A percentile compares a stretch with the other conserved stretches of the same genome.
Conservation (phyloP, 2,113 vertebrate genomes). For the Calyptommatus sinebrachiatus region DNA sequence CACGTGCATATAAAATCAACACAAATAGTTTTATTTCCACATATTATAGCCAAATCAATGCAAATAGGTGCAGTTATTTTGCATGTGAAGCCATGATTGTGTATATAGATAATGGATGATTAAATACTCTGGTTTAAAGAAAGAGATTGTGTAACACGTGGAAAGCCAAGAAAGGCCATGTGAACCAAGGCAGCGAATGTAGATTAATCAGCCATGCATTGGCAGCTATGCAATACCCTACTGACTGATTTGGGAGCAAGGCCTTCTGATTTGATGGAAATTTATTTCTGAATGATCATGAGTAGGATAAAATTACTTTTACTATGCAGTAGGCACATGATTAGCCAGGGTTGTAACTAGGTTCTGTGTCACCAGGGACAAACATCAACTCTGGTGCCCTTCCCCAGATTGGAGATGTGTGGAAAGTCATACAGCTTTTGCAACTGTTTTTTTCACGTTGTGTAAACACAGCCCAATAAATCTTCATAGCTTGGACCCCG, state of each 20-base stretch:
- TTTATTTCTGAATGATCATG: not conserved
- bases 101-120: not conserved
- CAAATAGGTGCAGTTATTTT: not conserved
- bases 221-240: not conserved
- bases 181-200: not conserved
- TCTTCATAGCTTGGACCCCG: too few species aligned
- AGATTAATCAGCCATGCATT: not conserved
- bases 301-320: too few species aligned
- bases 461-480: too few species aligned
- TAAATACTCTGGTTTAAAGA: not conserved
- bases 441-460: too few species aligned
- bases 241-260: not conserved
- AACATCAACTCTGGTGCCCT: too few species aligned
- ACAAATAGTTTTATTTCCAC: not conserved
- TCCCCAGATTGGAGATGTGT: too few species aligned
- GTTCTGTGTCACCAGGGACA: too few species aligned
- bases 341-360: too few species aligned
- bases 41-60: not conserved
- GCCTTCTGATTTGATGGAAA: not conserved
- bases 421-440: too few species aligned
- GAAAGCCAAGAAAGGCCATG: not conserved
- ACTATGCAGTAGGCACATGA: too few species aligned
- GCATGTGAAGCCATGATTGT: not conserved
- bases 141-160: not conserved
- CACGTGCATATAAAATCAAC: not conserved